Base-by-base conservation (phyloP, 2,113 vertebrate genomes). In the Atrichornis clamosus region DNA sequence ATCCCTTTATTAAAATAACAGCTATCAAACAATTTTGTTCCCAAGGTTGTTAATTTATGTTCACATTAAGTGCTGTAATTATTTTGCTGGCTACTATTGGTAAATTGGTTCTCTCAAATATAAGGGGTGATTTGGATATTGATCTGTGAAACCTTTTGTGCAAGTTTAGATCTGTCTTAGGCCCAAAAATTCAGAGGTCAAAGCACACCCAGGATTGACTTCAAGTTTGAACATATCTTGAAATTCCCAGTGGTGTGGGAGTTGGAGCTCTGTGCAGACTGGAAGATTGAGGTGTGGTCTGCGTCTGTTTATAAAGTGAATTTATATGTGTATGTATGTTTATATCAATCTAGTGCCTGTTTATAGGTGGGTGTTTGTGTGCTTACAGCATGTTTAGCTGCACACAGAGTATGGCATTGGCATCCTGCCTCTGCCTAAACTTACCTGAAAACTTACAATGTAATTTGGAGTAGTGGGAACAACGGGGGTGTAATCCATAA, bases 161-260 rank as follows among this genome's bases (percentile, higher is more conserved):
- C 72, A 70, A 86, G 72, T 86, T 93, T 56, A 83, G 83, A 89
- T 86, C 59, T 68, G 60, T 78, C 21, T 73, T 55, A 35, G 59
- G 56, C 70, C 35, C 63, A 39, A 16, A 86, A 90, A 56, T 63
- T 87, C 82, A 81, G 88, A 67, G 85, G 93, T 93, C 87, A 94
- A 81, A 94, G 72, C 79, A 90, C 1, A 0, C 72, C 75, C 49
- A 47, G 39, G 35, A 59, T 0, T 68, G 68, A 50, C 63, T 90
- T 90, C 90, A 92, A 70, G 82, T 91, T 53, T 87, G 87, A 95
- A 91, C 23, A 0, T 75, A 87, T 62, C 70, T 62, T 74, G 67
- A 85, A 85, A 77, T 77, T 91, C 78, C 78, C 87, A 80, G 63
- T 62, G 63, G 68, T 85, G 63, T 77, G 58, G 82, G 92, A 94